Evolutionary conservation across 2,888 invertebrate species (phyloP), one percentile per base, ranked within the genome.

Genomic region (Acleris cristana): DNA sequence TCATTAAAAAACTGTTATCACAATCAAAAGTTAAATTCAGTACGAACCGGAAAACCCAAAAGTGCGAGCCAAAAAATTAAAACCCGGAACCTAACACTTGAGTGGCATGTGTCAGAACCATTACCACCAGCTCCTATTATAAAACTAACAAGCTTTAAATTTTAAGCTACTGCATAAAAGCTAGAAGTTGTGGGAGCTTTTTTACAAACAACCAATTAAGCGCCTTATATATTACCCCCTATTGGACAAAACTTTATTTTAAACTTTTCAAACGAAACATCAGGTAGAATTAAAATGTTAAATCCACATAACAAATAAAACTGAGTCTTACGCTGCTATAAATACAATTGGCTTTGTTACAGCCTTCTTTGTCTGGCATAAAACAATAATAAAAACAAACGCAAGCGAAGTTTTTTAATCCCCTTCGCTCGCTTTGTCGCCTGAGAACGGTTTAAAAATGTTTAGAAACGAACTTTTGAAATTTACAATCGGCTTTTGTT

Each of bases 371-470:
- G 61, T 61, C 19, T 18, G n/a, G 23, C 62, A 52, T 40, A 55
- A 65, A 70, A 63, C 63, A 64, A 69, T 55, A 69, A 64, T 64
- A 69, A 69, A 56, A 65, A 69, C 65, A 64, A 49, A 59, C 59
- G 61, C 59, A 69, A 66, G 19, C 66, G 56, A 76, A 76, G 73
- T 73, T 76, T 73, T 76, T 74, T 74, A 73, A 74, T 72, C 70
- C 72, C 69, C 69, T 73, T 70, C 63, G 49, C 54, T 23, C 30
- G 66, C 61, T 67, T 64, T 67, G 67, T 67, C 68, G 55, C 70
- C 18, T 18, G 64, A 55, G 67, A 45, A 61, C 61, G 54, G 68
- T 68, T 57, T 61, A 23, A 62, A 55, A 64, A 60, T 66, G 61
- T 66, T 62, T 21, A 34, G 53, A 44, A 60, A 54, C 30, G 54